These are phyloP conservation scores for Schmidtea mediterranea DNA, from an alignment of 1,140 invertebrate species.

Conservation along the genomic window DNA sequence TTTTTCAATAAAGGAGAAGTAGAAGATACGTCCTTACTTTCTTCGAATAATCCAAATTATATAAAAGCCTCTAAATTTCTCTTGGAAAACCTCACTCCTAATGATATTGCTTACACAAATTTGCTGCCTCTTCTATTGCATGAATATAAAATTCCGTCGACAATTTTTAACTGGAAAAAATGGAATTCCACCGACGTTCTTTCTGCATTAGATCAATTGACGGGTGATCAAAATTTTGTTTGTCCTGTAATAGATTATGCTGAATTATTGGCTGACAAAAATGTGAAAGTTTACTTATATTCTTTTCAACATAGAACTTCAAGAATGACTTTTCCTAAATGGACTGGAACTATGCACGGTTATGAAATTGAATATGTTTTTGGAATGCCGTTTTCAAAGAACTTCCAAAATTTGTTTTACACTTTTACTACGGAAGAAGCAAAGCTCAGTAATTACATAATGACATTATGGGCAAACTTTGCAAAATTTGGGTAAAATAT, in stretches of 20 bases:
- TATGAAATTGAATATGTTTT: slow-evolving; percentile 7
- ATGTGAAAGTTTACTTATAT: neutral
- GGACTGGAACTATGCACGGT: slow-evolving; percentile 4
- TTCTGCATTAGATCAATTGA: neutral
- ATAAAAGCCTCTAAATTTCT: too few species aligned
- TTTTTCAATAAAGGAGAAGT: too few species aligned
- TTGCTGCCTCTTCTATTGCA: too few species aligned
- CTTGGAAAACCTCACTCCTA: too few species aligned
- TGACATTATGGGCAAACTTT: neutral
- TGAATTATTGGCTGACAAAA: neutral
- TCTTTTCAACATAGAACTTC: neutral
- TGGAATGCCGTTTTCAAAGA: slow-evolving; percentile 1
- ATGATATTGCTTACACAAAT: too few species aligned
- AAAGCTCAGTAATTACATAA: neutral
- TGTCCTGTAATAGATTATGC: neutral
- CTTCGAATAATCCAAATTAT: too few species aligned
- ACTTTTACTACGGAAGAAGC: neutral
- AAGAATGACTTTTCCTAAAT: neutral
- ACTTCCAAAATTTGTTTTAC: slow-evolving; percentile 3
- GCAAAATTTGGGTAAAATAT: slow-evolving; percentile 2
- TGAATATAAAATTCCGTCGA: neutral
- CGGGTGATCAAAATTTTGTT: neutral
- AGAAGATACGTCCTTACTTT: too few species aligned
- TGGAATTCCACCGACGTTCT: neutral
- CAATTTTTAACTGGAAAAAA: neutral